These are phyloP conservation scores for Crioceris asparagi DNA, from an alignment of 2,888 invertebrate species.

Conservation along the genomic window DNA sequence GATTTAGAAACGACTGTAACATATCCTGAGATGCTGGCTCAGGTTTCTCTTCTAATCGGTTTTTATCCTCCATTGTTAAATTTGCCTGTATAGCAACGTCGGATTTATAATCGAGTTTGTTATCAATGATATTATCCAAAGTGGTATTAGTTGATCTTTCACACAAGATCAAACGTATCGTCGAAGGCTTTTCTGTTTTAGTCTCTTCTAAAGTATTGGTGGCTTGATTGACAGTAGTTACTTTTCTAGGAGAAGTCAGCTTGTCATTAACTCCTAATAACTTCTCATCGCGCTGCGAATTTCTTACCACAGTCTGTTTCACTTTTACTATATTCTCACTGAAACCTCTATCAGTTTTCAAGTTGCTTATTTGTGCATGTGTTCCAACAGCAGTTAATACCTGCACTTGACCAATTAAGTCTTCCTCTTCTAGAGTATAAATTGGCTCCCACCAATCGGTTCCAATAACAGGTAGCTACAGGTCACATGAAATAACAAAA, in stretches of 20 bases:
- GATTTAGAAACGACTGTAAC: conserved; percentile 24
- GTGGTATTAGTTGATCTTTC: conserved; percentile 6
- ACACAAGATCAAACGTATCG: too few relatives aligned
- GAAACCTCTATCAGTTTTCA: conserved; percentile 39
- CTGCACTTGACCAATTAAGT: conserved; percentile 43
- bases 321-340: too few relatives aligned
- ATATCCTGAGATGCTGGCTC: conserved; percentile 18
- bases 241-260: neutral
- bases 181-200: too few relatives aligned
- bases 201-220: neutral
- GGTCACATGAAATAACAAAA: too few relatives aligned
- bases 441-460: conserved; percentile 50
- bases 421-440: conserved; percentile 36
- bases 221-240: neutral
- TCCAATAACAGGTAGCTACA: conserved; percentile 49
- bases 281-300: too few relatives aligned
- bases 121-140: too few relatives aligned
- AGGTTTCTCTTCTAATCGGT: conserved; percentile 6
- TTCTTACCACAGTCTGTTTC: too few relatives aligned
- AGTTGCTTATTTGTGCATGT: conserved; percentile 45
- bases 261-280: too few relatives aligned
- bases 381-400: conserved; percentile 50
- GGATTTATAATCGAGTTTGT: neutral
- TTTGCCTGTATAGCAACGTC: conserved; percentile 8
- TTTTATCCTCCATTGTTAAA: conserved; percentile 13